Percentiles rank a stretch among this genome's conserved stretches.
Evolutionary conservation across 2,113 vertebrate species (phyloP).

Genomic region (Corythornis madagascariensis): DNA sequence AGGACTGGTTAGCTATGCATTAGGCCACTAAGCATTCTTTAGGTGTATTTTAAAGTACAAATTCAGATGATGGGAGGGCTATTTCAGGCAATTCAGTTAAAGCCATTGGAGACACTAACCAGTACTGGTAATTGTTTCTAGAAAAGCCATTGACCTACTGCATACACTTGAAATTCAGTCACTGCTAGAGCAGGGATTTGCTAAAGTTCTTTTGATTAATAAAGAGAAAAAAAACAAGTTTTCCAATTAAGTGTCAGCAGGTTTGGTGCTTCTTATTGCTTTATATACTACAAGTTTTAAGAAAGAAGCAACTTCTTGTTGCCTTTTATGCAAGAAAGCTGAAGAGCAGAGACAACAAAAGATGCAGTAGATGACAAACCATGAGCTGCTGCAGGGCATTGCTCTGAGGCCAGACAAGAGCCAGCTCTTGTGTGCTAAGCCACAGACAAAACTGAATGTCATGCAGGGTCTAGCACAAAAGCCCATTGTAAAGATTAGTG

Average conservation of each 20-base stretch:
- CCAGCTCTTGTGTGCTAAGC: rapidly evolving
- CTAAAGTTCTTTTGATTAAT: background rate
- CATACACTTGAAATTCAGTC: background rate
- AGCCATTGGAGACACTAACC: background rate
- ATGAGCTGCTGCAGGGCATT: rapidly evolving
- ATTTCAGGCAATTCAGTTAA: conserved; percentile 6
- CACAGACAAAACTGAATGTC: rapidly evolving
- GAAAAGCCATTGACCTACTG: background rate
- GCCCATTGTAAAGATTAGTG: background rate
- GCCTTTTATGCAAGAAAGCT: background rate
- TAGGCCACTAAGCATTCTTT: background rate
- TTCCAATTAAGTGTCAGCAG: background rate
- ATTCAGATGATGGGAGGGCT: background rate
- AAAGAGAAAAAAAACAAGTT: background rate
- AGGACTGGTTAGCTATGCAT: background rate
- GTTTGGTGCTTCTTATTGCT: background rate
- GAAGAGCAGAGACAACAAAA: background rate
- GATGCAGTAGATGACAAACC: background rate
- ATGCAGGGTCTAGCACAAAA: rapidly evolving
- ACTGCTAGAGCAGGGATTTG: background rate
- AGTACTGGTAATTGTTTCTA: background rate
- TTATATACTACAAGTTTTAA: background rate
- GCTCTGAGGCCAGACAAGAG: background rate
- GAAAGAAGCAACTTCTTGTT: background rate
- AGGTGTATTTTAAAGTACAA: background rate